These are phyloP conservation scores for Osmoderma eremita DNA, from an alignment of 2,888 invertebrate genomes.

Conservation along the genomic window DNA sequence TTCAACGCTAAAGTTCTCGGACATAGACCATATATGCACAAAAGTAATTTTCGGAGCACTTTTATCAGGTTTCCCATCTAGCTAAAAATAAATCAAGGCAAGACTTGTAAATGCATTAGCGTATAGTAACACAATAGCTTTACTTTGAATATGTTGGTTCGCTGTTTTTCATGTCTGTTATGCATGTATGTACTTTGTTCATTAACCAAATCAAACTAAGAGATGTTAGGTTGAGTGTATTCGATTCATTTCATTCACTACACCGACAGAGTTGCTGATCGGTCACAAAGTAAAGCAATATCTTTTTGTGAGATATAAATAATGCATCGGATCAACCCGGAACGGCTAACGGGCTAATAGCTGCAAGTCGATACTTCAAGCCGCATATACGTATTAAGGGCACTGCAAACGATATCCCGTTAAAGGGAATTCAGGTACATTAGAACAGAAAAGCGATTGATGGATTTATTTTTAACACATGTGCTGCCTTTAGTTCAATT, in stretches of 20 bases:
- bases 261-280: constrained; percentile 1
- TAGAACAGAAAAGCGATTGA: not conserved
- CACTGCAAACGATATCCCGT: constrained; percentile 10
- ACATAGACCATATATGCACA: no score
- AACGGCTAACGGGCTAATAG: constrained; percentile 18
- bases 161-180: not conserved
- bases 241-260: constrained; percentile 21
- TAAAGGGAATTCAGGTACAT: constrained; percentile 8
- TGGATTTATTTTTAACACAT: constrained; percentile 6
- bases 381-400: constrained; percentile 1
- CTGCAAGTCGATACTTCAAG: constrained; percentile 9
- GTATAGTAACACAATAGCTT: not conserved
- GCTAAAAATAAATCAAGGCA: no score
- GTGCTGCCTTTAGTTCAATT: no score
- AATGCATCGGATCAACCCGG: constrained; percentile 24
- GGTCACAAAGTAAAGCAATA: constrained; percentile 20
- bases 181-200: constrained; percentile 5
- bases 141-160: constrained; percentile 7
- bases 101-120: not conserved
- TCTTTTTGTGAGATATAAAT: constrained; percentile 28
- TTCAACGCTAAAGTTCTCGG: no score
- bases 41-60: no score
- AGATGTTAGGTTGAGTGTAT: not conserved
- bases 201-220: constrained; percentile 23
- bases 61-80: no score